These are phyloP conservation scores for Sebastes flavidus DNA, from an alignment of 2,797 vertebrate genomes.

Conservation along the genomic window DNA sequence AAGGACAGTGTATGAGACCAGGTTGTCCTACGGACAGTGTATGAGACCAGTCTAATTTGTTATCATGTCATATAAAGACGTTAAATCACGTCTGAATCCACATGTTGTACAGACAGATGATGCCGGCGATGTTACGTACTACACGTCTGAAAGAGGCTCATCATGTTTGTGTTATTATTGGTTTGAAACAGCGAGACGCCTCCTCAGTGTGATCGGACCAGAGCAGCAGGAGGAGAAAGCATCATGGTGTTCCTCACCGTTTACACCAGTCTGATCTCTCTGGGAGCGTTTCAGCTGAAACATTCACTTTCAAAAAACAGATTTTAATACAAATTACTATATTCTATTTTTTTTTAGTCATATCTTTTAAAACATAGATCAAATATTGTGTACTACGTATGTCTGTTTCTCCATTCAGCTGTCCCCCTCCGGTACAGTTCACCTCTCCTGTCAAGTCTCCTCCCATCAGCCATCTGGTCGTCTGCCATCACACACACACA, in stretches of 20 bases:
- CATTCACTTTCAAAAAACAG: too few species aligned
- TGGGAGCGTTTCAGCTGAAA: not conserved
- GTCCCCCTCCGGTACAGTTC: slow-evolving; percentile 1
- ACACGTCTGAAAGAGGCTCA: not conserved
- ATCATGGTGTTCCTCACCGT: not conserved
- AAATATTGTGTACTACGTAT: too few species aligned
- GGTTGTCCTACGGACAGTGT: too few species aligned
- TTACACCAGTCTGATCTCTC: not conserved
- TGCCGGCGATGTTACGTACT: not conserved
- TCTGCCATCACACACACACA: not conserved
- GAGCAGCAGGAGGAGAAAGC: not conserved
- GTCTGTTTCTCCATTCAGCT: not conserved
- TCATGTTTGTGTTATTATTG: not conserved
- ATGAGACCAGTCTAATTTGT: too few species aligned
- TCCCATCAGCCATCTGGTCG: slow-evolving; percentile 23
- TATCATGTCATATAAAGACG: not conserved
- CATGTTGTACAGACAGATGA: not conserved
- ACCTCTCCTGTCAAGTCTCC: slow-evolving; percentile 42
- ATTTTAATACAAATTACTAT: not conserved
- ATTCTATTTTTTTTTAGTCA: not conserved
- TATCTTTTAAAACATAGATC: not conserved
- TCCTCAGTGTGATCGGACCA: not conserved
- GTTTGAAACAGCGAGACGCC: not conserved
- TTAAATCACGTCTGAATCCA: not conserved
- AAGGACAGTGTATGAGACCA: too few species aligned